Evolutionary conservation across 2,113 vertebrate species (phyloP).

Genomic region (Uropsilus gracilis): DNA sequence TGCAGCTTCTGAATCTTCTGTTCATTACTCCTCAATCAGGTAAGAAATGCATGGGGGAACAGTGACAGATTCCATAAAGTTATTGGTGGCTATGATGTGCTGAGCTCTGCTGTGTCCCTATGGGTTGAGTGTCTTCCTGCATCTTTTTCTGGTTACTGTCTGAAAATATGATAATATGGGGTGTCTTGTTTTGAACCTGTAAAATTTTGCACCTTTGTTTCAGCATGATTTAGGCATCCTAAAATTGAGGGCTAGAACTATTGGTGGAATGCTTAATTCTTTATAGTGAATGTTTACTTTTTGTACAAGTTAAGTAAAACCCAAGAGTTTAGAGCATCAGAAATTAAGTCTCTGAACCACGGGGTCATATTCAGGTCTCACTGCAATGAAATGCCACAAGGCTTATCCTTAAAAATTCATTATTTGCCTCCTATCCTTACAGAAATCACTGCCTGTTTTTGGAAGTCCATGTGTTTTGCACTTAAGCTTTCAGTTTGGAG

Average conservation of each 20-base stretch:
- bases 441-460: neutral
- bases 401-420: neutral
- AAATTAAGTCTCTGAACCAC: neutral
- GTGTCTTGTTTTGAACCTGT: neutral
- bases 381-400: neutral
- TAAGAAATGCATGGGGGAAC: conserved; percentile 35
- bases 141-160: neutral
- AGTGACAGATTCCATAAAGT: neutral
- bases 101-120: neutral
- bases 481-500: neutral
- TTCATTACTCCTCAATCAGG: conserved; percentile 55
- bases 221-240: neutral
- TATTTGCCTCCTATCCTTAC: neutral
- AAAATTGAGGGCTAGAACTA: neutral
- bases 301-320: neutral
- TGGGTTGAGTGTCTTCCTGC: neutral
- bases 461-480: neutral
- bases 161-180: neutral
- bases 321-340: neutral
- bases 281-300: neutral
- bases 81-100: neutral
- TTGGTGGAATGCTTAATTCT: neutral
- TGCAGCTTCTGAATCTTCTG: conserved; percentile 40
- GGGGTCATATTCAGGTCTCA: neutral
- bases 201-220: neutral